Conservation (phyloP, 1,140 invertebrate species). For the Cotesia typhae region DNA sequence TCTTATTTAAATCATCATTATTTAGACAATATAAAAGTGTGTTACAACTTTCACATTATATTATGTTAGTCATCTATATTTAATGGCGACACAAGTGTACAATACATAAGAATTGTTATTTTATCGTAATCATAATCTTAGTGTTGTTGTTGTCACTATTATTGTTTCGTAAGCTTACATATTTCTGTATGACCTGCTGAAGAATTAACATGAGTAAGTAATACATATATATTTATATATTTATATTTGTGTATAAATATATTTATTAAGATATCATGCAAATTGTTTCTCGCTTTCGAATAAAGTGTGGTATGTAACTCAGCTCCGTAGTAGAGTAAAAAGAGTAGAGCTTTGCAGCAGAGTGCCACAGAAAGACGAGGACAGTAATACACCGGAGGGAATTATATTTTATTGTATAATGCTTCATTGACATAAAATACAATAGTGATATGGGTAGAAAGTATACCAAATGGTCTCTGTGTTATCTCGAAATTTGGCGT, state of each 20-base stretch:
- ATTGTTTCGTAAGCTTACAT: not conserved
- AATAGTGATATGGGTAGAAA: conserved; percentile 30
- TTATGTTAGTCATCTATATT: conserved; percentile 43
- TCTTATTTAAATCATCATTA: not conserved
- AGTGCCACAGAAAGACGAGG: not conserved
- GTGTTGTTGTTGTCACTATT: too few relatives aligned
- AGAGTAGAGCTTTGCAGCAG: not conserved
- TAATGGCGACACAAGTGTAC: not conserved
- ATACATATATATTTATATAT: too few relatives aligned
- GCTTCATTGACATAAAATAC: conserved; percentile 34
- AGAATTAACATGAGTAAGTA: conserved; percentile 8
- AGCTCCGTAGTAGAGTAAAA: not conserved
- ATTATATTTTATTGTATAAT: conserved; percentile 44
- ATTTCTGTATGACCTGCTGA: not conserved
- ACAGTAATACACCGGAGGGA: conserved; percentile 32
- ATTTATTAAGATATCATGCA: conserved; percentile 38
- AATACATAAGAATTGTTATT: not conserved
- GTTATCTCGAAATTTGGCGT: conserved; percentile 19
- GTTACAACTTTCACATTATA: conserved; percentile 46
- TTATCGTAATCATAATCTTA: not conserved
- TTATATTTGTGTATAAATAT: not conserved
- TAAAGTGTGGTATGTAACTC: conserved; percentile 39
- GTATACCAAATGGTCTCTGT: conserved; percentile 17
- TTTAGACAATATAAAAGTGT: conserved; percentile 45
- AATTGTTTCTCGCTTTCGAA: conserved; percentile 43